Base-by-base conservation (phyloP, 1,140 invertebrate genomes). In the Eumaeus atala region DNA sequence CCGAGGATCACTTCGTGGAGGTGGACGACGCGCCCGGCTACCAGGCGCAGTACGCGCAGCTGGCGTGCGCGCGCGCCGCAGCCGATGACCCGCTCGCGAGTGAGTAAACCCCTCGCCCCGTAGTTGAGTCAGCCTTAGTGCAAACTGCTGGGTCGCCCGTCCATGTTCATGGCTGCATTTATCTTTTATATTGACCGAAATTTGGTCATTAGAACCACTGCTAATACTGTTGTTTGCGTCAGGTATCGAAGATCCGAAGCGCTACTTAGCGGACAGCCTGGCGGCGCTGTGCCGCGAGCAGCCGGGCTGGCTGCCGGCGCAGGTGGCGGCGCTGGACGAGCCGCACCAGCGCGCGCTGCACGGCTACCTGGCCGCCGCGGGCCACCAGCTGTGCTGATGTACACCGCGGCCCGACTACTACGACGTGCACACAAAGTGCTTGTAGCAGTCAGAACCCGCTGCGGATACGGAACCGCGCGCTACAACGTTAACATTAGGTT, bases 1-100 rank as follows among this genome's bases (percentile, higher is more conserved):
- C 93, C 1, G 95, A 96, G 71, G 96, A 98, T 84, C 92, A 96
- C 77, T 94, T 95, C 73, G 90, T 95, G 37, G 96, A 97, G 70
- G 91, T 95, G 35, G 95, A 97, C 47, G 95, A 97, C 75, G 89
- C 91, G 50, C 89, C 92, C 54, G 94, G 95, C 16, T 98, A 97
- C 84, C 96, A 98, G 87, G 93, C 94, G 14, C 92, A 94, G 42
- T 98, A 96, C 78, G 94, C 95, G 10, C 95, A 97, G 77, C 89
- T 99, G 0, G 89, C 93, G 10, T 97, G 94, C 89, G 96, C 96
- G 0, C 92, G 91, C 48, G 93, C 92, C 77, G 87, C 89, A 28
- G 89, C 91, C 61, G 87, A 90, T 58, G 96, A 98, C 89, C 88
- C 81, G 0, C 62, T 86, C 0, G 70, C 86, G 40, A 9, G 0